A percentile compares a stretch with the other conserved stretches of the same genome.
Conservation (phyloP, 2,797 vertebrate species). For the Lacerta bilineata region DNA sequence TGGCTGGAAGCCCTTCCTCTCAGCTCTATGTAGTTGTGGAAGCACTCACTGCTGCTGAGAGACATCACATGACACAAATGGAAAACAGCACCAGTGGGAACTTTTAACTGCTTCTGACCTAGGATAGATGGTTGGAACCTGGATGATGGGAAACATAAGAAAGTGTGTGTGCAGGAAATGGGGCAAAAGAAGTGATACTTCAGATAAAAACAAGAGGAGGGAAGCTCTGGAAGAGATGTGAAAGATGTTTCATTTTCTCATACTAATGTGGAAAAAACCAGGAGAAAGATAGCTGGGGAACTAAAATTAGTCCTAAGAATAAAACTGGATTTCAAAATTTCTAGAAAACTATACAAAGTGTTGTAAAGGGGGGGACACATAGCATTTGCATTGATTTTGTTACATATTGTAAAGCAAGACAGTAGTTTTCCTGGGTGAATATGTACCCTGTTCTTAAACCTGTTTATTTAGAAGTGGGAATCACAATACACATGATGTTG, state of each 20-base stretch:
- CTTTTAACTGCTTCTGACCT: conserved; percentile 13
- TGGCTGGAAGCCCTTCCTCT: conserved; percentile 38
- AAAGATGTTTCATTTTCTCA: not conserved
- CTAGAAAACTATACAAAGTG: not conserved
- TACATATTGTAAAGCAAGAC: not conserved
- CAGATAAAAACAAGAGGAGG: not conserved
- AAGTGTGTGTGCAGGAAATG: conserved; percentile 6
- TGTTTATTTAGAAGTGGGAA: not conserved
- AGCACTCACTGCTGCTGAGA: conserved; percentile 24
- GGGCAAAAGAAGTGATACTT: conserved; percentile 19
- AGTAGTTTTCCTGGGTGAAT: not conserved
- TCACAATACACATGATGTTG: not conserved
- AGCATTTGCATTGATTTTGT: not conserved
- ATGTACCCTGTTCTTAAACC: not conserved
- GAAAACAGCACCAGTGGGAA: conserved; percentile 19
- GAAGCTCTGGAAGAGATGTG: conserved; percentile 18
- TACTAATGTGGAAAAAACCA: conserved; percentile 13
- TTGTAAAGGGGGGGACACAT: not conserved
- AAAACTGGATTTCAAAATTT: not conserved
- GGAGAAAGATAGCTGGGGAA: not conserved
- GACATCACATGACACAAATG: not conserved
- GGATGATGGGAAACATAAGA: not conserved
- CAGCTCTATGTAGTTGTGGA: not conserved
- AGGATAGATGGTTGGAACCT: not conserved
- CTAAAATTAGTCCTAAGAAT: not conserved